Percentiles rank a stretch among this genome's conserved stretches.
Conservation (phyloP, 2,888 invertebrate genomes). For the Lordiphosa fenestrarum region DNA sequence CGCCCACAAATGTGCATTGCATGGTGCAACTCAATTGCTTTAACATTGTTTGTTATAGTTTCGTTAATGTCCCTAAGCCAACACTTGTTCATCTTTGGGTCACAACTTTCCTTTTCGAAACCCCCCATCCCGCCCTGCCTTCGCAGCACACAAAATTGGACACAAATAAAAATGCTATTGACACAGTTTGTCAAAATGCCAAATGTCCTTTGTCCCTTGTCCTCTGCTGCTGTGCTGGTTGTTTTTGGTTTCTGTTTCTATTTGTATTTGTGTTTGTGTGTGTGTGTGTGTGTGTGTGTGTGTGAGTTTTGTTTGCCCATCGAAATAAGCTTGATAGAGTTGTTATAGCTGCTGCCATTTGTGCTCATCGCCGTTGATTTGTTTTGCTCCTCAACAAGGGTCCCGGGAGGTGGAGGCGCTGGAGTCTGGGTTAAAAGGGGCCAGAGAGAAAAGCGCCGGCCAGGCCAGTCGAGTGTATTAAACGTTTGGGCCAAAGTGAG, state of each 20-base stretch:
- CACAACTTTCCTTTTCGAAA: background rate
- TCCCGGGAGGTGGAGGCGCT: background rate
- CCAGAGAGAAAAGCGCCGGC: constrained; percentile 22
- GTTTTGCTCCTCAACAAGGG: constrained; percentile 44
- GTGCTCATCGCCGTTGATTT: constrained; percentile 68
- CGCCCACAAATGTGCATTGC: background rate
- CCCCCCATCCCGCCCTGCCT: constrained; percentile 11
- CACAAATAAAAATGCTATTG: constrained; percentile 77
- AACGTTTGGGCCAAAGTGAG: constrained; percentile 52
- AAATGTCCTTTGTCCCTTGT: constrained; percentile 33
- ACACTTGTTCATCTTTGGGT: constrained; percentile 11
- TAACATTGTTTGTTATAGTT: too few relatives aligned
- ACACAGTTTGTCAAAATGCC: constrained; percentile 75
- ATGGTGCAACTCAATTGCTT: too few relatives aligned
- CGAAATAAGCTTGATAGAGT: constrained; percentile 72
- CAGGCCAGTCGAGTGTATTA: constrained; percentile 62
- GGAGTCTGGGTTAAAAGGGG: constrained; percentile 33
- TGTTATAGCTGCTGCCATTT: constrained; percentile 63
- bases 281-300: too few relatives aligned
- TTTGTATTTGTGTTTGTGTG: too few relatives aligned
- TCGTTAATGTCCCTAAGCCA: background rate
- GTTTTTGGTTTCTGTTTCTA: background rate
- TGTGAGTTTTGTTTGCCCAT: constrained; percentile 50
- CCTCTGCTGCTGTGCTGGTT: constrained; percentile 1
- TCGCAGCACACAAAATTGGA: constrained; percentile 68